Evolutionary conservation across 2,113 vertebrate genomes (phyloP).

Genomic region (Odobenus rosmarus): DNA sequence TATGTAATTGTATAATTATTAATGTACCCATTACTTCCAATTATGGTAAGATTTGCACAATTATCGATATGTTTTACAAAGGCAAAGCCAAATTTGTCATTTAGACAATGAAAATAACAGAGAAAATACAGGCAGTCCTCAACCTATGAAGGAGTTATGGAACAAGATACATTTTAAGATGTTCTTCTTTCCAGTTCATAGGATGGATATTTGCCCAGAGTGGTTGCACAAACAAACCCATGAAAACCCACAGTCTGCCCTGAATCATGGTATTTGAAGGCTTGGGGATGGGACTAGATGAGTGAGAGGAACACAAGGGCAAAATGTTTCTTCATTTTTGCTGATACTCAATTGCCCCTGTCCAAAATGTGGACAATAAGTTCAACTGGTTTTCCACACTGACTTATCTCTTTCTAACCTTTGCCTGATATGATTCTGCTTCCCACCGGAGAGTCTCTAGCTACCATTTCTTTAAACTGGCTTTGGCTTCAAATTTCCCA

Average conservation of each 20-base stretch:
- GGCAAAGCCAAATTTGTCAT: background rate
- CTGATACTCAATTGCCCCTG: background rate
- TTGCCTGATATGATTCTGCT: background rate
- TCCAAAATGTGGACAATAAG: background rate
- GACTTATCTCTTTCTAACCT: background rate
- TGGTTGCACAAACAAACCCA: background rate
- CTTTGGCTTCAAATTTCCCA: background rate
- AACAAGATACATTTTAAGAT: background rate
- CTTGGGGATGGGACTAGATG: background rate
- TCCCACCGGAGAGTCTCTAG: background rate
- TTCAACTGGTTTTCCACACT: background rate
- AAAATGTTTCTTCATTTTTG: background rate
- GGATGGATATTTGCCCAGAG: background rate
- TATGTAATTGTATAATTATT: background rate
- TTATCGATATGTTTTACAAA: background rate
- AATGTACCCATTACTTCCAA: background rate
- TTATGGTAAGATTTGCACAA: background rate
- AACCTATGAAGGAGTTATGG: background rate
- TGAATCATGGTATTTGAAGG: background rate
- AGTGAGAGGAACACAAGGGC: background rate
- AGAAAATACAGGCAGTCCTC: background rate
- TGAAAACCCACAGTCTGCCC: background rate
- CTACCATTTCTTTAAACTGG: background rate
- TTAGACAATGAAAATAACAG: background rate
- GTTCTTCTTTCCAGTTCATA: conserved; percentile 42